These are phyloP conservation scores for Oryzias melastigma DNA, from an alignment of 2,113 vertebrate genomes.

Conservation along the genomic window DNA sequence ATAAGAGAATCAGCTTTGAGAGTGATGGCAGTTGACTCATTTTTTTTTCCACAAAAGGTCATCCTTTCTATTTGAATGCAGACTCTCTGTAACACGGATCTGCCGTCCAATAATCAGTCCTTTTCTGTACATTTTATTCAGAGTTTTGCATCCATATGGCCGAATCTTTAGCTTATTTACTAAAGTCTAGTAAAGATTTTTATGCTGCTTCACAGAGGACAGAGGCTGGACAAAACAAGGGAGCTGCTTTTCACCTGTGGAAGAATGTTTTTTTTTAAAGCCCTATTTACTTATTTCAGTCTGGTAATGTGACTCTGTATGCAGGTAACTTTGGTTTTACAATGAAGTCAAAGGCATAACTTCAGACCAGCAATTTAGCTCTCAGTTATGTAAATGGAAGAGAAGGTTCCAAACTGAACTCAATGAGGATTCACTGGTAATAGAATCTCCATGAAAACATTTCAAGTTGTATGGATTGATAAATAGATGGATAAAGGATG, in stretches of 20 bases:
- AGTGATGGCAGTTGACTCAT: conserved; percentile 40
- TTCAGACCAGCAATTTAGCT: no score
- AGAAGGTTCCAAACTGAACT: no score
- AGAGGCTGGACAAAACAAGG: conserved; percentile 32
- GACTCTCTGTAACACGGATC: not conserved
- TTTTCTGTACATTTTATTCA: conserved; percentile 13
- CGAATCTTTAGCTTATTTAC: conserved; percentile 36
- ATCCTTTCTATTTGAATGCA: conserved; percentile 20
- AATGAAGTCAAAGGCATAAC: no score
- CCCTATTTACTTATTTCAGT: not conserved
- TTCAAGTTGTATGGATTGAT: no score
- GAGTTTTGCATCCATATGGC: conserved; percentile 14
- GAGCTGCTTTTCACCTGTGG: conserved; percentile 8
- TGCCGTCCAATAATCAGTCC: conserved; percentile 1
- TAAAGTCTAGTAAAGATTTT: conserved; percentile 62
- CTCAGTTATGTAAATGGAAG: no score
- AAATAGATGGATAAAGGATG: no score
- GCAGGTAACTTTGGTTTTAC: not conserved
- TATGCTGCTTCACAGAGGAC: conserved; percentile 41
- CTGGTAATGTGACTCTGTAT: conserved; percentile 12
- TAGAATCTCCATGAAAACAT: no score
- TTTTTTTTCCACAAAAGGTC: conserved; percentile 34
- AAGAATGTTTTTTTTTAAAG: conserved; percentile 3
- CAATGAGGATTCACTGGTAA: no score
- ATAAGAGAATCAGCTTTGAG: conserved; percentile 42